Evolutionary conservation across 1,140 invertebrate species (phyloP).

Genomic region (Cotesia vestalis): DNA sequence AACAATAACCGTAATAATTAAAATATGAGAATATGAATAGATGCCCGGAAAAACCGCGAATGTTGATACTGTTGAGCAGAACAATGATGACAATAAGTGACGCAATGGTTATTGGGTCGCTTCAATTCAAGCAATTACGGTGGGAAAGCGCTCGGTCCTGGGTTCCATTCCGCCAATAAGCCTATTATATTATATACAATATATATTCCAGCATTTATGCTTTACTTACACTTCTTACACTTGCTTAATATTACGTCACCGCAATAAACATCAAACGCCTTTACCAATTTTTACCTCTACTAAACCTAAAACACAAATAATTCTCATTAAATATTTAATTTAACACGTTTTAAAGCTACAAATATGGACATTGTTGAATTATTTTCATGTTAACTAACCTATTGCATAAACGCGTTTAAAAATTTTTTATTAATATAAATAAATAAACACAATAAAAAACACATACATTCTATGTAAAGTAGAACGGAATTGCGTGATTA

Average conservation of each 20-base stretch:
- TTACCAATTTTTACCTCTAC: not conserved
- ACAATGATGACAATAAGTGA: constrained; percentile 34
- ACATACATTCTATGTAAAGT: constrained; percentile 30
- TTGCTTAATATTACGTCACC: constrained; percentile 22
- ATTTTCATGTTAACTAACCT: not conserved
- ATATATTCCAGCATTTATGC: constrained; percentile 11
- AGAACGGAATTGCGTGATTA: constrained; percentile 38
- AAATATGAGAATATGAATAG: not conserved
- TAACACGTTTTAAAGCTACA: too few relatives aligned
- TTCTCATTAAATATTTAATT: not conserved
- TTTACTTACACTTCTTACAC: constrained; percentile 11
- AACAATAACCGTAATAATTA: not conserved
- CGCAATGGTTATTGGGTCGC: constrained; percentile 55
- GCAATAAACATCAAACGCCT: constrained; percentile 15
- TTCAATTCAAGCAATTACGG: constrained; percentile 60
- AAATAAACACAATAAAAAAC: constrained; percentile 1
- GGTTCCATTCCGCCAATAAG: constrained; percentile 29
- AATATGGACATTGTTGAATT: too few relatives aligned
- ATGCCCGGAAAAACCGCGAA: not conserved
- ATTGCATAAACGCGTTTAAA: not conserved
- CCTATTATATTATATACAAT: constrained; percentile 10
- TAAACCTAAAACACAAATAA: constrained; percentile 5
- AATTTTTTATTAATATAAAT: constrained; percentile 6
- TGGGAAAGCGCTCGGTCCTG: constrained; percentile 49
- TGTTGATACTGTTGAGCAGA: not conserved